phyloP scores from a whole-genome alignment of 2,797 vertebrate genomes.

The Sebastes iracundus region DNA sequence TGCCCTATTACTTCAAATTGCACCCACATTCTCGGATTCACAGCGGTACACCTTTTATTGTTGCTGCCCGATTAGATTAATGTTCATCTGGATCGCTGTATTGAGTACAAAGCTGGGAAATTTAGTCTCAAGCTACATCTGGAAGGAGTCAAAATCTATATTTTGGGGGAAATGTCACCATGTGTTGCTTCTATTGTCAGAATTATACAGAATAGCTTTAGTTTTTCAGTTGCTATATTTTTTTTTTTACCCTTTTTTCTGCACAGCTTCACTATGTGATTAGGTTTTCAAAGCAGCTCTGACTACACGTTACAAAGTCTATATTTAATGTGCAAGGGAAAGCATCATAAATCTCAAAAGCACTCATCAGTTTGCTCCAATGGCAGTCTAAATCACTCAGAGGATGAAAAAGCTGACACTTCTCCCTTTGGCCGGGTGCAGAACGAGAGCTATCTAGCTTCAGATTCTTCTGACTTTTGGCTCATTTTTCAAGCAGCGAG shows the following conservation, averaged over 20 bases:
- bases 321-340: slow-evolving; percentile 77
- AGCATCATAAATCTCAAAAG: slow-evolving; percentile 78
- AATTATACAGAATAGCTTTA: not conserved
- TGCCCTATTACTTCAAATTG: slow-evolving; percentile 50
- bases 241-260: slow-evolving; percentile 17
- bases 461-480: slow-evolving; percentile 72
- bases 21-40: slow-evolving; percentile 25
- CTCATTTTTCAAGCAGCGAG: slow-evolving; percentile 75
- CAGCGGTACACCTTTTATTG: slow-evolving; percentile 14
- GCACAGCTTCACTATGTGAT: slow-evolving; percentile 59
- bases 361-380: slow-evolving; percentile 79
- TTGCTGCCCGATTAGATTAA: slow-evolving; percentile 38
- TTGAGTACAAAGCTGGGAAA: not conserved
- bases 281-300: slow-evolving; percentile 73
- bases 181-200: not conserved
- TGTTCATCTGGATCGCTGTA: not conserved
- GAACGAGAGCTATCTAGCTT: slow-evolving; percentile 79
- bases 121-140: not conserved
- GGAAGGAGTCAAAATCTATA: not conserved
- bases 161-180: not conserved
- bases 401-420: slow-evolving; percentile 78
- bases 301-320: slow-evolving; percentile 74
- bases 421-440: slow-evolving; percentile 66
- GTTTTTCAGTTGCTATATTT: slow-evolving; percentile 2
- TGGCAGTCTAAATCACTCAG: slow-evolving; percentile 81